A percentile compares a stretch with the other conserved stretches of the same genome.
Conservation (phyloP, 2,888 invertebrate genomes). For the Melanotus villosus region DNA sequence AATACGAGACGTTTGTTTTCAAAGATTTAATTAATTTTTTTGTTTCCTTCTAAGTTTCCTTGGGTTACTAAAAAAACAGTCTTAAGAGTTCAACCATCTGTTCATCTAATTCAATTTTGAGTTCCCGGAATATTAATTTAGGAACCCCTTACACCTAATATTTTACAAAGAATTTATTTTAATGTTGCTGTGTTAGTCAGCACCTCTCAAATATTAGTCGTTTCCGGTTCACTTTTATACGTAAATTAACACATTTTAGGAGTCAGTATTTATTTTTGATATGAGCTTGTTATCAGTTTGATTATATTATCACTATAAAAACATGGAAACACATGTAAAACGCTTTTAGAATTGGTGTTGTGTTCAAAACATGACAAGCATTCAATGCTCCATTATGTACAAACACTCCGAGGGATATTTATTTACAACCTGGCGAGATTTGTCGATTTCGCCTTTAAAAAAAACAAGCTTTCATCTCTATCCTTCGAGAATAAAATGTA, state of each 20-base stretch:
- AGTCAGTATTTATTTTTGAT: slow-evolving; percentile 45
- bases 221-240: slow-evolving; percentile 19
- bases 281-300: slow-evolving; percentile 59
- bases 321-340: slow-evolving; percentile 67
- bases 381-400: slow-evolving; percentile 26
- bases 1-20: too few relatives aligned
- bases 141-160: neutral
- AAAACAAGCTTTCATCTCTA: slow-evolving; percentile 11
- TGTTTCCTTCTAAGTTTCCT: too few relatives aligned
- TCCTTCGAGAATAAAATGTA: neutral
- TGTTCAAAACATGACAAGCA: slow-evolving; percentile 36
- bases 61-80: too few relatives aligned
- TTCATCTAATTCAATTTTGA: too few relatives aligned
- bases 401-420: slow-evolving; percentile 24
- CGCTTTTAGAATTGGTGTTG: slow-evolving; percentile 52
- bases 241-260: slow-evolving; percentile 20
- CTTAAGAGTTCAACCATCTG: too few relatives aligned
- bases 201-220: slow-evolving; percentile 3
- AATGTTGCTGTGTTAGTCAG: too few relatives aligned
- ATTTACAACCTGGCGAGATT: slow-evolving; percentile 38
- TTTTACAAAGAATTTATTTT: neutral
- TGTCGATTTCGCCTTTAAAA: slow-evolving; percentile 20
- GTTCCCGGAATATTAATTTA: neutral
- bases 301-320: slow-evolving; percentile 66
- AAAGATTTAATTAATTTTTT: too few relatives aligned